These are phyloP conservation scores for Anthopleura sola DNA, from an alignment of 64 coral and sea anemone species.

Conservation along the genomic window DNA sequence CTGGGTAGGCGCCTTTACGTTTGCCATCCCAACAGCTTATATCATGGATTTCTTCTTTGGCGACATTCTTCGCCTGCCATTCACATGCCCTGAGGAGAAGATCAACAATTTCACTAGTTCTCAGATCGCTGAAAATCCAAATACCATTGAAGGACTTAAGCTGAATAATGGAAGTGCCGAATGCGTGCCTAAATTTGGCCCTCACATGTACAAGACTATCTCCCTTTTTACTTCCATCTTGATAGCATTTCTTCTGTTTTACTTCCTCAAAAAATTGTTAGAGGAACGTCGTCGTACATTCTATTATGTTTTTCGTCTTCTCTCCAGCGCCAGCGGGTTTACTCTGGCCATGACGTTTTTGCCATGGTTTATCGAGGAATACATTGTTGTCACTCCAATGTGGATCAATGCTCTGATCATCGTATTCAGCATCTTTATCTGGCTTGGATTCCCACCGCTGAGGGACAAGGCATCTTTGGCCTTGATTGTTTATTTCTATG, in stretches of 20 bases:
- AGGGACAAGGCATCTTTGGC: slow-evolving; percentile 45
- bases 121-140: slow-evolving; percentile 11
- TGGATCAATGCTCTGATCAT: slow-evolving; percentile 63
- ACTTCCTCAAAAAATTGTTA: slow-evolving; percentile 23
- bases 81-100: slow-evolving; percentile 30
- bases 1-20: slow-evolving; percentile 5
- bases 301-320: slow-evolving; percentile 3
- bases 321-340: slow-evolving; percentile 39
- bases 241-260: slow-evolving; percentile 12
- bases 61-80: slow-evolving; percentile 20
- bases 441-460: slow-evolving; percentile 57
- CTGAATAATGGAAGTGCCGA: slow-evolving; percentile 2
- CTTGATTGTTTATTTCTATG: slow-evolving; percentile 66
- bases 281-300: not conserved
- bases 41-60: slow-evolving; percentile 68
- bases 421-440: slow-evolving; percentile 43
- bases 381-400: slow-evolving; percentile 37
- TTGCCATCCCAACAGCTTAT: slow-evolving; percentile 56
- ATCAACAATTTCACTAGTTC: slow-evolving; percentile 27
- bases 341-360: slow-evolving; percentile 55
- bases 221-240: slow-evolving; percentile 20
- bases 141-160: not conserved
- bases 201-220: slow-evolving; percentile 18
- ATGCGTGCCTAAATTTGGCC: slow-evolving; percentile 27
- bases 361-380: slow-evolving; percentile 78